Base-by-base conservation (phyloP, 2,797 vertebrate species). In the Poeciliopsis paucimaculata region DNA sequence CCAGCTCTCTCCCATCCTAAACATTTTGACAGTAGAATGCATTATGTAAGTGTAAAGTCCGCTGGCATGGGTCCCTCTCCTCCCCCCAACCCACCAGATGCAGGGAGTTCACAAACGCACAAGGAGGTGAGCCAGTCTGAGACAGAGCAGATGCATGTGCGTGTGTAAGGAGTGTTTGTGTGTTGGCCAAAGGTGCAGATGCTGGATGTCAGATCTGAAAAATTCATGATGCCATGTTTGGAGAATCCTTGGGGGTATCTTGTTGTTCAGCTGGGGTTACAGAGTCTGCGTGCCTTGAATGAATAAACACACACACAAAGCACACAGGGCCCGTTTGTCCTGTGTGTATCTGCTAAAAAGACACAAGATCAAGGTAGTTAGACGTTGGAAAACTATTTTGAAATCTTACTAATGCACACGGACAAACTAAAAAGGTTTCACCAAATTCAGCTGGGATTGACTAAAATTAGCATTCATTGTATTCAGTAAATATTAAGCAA, bases 141-240 rank as follows among this genome's bases (percentile, higher is more conserved):
- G 84, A 88, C 86, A 79, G 81, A 87, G 82, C 88, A 91, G 85
- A 91, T 72, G 87, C 87, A 82, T 86, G 87, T 70, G 73, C 66
- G 78, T 77, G 82, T 89, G 83, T 75, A 80, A 89, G 87, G 86
- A 87, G 90, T 89, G 76, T 75, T 83, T 79, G 75, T 68, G 78
- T 81, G 49, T 68, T 89, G 91, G 93, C 88, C 79, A 79, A 88
- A 88, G 87, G 90, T 94, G 91, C 92, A 94, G 94, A 93, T 92
- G 82, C 91, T 75, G 82, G 88, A 94, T 94, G 91, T 95, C 93
- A 94, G 86, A 84, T 89, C 87, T 95, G 92, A 95, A 95, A 94
- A 95, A 94, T 94, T 94, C 93, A 94, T 93, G 94, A 94, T 94
- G 89, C 89, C 91, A 92, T 94, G 94, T 94, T 95, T 89, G 91